phyloP scores from a whole-genome alignment of 2,797 vertebrate genomes.

The Silurus aristotelis region DNA sequence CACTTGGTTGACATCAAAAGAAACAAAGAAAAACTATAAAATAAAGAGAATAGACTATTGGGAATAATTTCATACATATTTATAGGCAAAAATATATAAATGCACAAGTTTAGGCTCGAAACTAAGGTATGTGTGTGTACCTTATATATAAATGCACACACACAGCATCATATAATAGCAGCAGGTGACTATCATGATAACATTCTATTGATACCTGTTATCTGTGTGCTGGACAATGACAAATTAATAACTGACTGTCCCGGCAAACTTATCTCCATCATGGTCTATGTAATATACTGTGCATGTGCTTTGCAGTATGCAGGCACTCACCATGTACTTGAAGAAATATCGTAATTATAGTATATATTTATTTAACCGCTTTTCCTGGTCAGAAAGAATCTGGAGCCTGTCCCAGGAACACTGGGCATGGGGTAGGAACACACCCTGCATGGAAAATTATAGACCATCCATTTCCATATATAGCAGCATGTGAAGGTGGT shows the following conservation, averaged over 20 bases:
- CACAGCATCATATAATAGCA: neutral
- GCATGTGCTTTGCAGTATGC: neutral
- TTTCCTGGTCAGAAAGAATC: neutral
- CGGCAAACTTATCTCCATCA: neutral
- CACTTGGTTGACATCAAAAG: no score
- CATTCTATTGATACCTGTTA: neutral
- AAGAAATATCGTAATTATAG: neutral
- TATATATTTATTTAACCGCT: neutral
- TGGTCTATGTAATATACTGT: neutral
- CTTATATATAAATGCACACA: no score
- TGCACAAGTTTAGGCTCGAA: no score
- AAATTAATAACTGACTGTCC: neutral
- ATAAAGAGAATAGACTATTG: no score
- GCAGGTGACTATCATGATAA: neutral
- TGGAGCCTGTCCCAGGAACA: neutral
- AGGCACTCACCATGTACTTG: neutral
- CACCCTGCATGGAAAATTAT: constrained; percentile 1
- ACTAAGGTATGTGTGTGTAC: no score
- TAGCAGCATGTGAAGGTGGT: neutral
- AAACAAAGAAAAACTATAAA: no score
- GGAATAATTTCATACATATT: no score
- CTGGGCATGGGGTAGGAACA: neutral
- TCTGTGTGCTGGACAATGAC: neutral
- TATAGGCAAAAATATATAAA: no score
- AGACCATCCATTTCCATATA: neutral